Conservation (phyloP, 1,140 invertebrate species). For the Halictus rubicundus region DNA sequence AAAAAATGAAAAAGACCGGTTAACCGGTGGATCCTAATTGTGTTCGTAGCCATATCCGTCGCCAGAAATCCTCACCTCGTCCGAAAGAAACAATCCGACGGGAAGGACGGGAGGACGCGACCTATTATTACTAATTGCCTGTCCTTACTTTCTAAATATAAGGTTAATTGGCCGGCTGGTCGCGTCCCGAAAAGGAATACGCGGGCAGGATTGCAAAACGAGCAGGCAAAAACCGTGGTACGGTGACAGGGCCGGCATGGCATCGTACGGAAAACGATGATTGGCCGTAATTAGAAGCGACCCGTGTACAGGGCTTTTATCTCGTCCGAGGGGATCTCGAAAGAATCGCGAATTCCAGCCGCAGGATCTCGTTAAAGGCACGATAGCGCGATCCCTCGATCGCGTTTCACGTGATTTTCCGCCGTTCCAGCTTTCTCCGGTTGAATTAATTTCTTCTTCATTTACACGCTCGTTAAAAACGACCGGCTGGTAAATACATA, state of each 20-base stretch:
- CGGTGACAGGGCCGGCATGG: background rate
- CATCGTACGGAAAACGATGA: background rate
- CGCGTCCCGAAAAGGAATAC: slow-evolving; percentile 3
- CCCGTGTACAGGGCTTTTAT: background rate
- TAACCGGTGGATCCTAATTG: too few species aligned
- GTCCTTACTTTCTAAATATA: background rate
- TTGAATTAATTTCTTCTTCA: background rate
- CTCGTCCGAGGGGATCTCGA: background rate
- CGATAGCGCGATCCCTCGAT: too few species aligned
- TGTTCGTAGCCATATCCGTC: background rate
- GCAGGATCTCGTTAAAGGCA: too few species aligned
- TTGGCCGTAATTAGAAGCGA: slow-evolving; percentile 6
- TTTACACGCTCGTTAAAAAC: background rate
- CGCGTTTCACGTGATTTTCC: too few species aligned
- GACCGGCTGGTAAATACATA: background rate
- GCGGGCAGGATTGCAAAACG: background rate
- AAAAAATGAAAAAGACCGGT: too few species aligned
- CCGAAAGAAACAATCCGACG: background rate
- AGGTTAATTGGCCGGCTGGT: background rate
- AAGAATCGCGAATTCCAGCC: too few species aligned
- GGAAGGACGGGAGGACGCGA: background rate
- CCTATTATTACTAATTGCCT: slow-evolving; percentile 4
- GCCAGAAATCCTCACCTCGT: background rate
- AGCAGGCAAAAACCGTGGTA: background rate
- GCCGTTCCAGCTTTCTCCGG: background rate